Conservation (phyloP, 2,797 vertebrate genomes). For the Lepidocolaptes lacrymiger region DNA sequence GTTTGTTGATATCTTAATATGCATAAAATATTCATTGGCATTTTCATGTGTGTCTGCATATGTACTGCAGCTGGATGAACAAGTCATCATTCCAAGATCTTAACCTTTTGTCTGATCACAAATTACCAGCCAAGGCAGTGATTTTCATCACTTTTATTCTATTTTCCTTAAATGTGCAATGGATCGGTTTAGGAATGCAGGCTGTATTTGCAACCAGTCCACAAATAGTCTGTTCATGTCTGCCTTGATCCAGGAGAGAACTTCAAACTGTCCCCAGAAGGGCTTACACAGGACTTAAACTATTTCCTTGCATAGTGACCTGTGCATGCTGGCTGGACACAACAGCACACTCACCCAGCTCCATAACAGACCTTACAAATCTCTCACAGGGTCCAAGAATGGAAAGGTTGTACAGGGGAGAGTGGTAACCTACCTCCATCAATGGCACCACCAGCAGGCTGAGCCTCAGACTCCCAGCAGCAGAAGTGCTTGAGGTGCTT, state of each 20-base stretch:
- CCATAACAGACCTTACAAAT: neutral
- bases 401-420: neutral
- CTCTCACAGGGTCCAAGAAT: neutral
- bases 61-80: constrained; percentile 56
- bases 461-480: neutral
- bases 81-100: constrained; percentile 7
- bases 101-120: constrained; percentile 27
- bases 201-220: neutral
- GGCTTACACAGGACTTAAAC: neutral
- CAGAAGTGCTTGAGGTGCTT: neutral
- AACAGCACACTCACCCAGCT: neutral
- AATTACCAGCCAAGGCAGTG: constrained; percentile 24
- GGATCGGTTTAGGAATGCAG: neutral
- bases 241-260: neutral
- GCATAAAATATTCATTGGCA: constrained; percentile 41
- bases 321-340: neutral
- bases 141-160: constrained; percentile 47
- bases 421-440: neutral
- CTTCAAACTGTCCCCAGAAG: neutral
- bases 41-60: constrained; percentile 34
- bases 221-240: neutral
- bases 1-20: constrained; percentile 39
- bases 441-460: neutral
- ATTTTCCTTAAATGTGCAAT: neutral
- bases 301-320: neutral